Conservation (phyloP, 2,113 vertebrate species). For the Naja naja region DNA sequence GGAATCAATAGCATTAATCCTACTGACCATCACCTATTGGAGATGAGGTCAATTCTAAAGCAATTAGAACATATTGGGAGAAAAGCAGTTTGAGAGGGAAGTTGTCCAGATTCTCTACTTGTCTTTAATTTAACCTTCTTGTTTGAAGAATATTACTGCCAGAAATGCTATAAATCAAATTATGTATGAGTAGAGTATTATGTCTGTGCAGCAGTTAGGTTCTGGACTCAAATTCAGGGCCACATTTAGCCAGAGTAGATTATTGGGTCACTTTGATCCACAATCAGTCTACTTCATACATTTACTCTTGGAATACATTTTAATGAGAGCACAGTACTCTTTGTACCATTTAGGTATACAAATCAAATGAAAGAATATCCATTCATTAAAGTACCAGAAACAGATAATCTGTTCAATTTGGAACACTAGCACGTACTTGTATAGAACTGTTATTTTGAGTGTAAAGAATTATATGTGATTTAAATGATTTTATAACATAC, state of each 20-base stretch:
- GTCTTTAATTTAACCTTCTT: not conserved
- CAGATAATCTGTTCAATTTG: not conserved
- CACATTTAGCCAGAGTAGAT: not conserved
- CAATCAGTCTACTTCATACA: not conserved
- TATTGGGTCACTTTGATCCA: not conserved
- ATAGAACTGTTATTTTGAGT: not conserved
- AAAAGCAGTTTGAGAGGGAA: not conserved
- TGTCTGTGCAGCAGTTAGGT: not conserved
- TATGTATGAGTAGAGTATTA: not conserved
- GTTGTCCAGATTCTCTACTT: not conserved
- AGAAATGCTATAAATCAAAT: not conserved
- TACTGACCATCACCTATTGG: not conserved
- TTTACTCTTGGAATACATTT: not conserved
- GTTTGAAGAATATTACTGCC: not conserved
- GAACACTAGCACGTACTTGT: not conserved
- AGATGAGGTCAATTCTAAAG: slow-evolving; percentile 14
- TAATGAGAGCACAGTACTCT: not conserved
- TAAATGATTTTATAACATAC: not conserved
- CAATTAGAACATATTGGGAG: not conserved
- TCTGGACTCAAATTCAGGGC: not conserved
- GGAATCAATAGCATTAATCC: not conserved
- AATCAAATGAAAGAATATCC: not conserved
- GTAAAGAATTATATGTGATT: not conserved
- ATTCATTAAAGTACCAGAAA: not conserved
- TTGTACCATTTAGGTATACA: not conserved